A percentile compares a stretch with the other conserved stretches of the same genome.
These are phyloP conservation scores for Drosophila obscura DNA, from an alignment of 1,140 invertebrate genomes.

Conservation along the genomic window DNA sequence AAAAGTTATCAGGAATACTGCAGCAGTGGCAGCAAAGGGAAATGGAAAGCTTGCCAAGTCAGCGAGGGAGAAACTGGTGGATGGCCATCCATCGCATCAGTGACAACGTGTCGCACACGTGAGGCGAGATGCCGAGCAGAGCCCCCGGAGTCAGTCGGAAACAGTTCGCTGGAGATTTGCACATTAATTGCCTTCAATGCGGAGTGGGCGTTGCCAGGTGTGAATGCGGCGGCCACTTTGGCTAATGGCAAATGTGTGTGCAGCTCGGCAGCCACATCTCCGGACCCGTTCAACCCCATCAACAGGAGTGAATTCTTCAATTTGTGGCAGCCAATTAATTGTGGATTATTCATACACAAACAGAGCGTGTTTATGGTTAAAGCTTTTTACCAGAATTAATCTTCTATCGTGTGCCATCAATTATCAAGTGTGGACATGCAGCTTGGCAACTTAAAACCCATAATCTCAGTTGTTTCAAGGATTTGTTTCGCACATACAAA, in stretches of 20 bases:
- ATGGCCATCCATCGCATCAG: constrained; percentile 1
- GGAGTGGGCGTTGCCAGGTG: neutral
- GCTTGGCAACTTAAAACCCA: no score
- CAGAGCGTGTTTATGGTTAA: neutral
- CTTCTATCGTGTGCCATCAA: no score
- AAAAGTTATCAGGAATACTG: constrained; percentile 6
- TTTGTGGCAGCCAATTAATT: neutral
- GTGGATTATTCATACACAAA: neutral
- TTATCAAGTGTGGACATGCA: no score
- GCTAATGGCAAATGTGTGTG: no score
- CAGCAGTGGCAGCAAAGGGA: constrained; percentile 4
- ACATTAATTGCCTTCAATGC: constrained; percentile 39
- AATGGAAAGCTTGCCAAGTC: constrained; percentile 6
- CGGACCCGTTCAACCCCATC: no score
- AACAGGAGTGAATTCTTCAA: neutral
- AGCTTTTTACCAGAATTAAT: constrained; percentile 7
- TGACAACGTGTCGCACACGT: constrained; percentile 5
- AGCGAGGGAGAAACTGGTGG: neutral
- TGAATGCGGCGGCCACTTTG: no score
- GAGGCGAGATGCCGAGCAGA: neutral
- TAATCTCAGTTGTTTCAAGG: no score
- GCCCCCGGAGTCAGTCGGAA: neutral
- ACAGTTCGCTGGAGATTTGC: constrained; percentile 29
- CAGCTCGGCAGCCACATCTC: neutral
- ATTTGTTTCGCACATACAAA: no score